Base-by-base conservation (phyloP, 2,113 vertebrate species). In the Myanophis thanlyinensis region DNA sequence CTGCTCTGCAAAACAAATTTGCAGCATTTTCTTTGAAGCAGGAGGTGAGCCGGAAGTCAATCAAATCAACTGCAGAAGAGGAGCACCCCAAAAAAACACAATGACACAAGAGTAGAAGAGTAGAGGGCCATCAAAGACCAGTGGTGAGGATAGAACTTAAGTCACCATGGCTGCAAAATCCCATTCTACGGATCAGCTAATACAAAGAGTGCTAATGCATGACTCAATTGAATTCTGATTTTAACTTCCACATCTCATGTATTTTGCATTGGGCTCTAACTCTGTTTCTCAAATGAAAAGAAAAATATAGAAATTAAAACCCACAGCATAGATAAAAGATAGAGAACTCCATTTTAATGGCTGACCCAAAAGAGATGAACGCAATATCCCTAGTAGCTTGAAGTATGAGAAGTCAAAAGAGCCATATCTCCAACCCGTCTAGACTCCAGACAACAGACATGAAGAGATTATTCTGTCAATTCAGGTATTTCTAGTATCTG, bases 381-480 rank as follows among this genome's bases (percentile, higher is more conserved):
- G 97, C 95, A 96, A 96, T 90, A 87, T 84, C 94, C 84, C 94
- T 93, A 96, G 95, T 93, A 93, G 94, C 95, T 94, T 95, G 90
- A 92, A 92, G 93, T 93, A 96, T 96, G 96, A 95, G 96, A 95
- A 93, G 94, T 96, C 96, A 95, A 97, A 59, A 93, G 89, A 96
- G 93, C 93, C 89, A 92, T 95, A 97, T 97, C 96, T 97, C 85
- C 93, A 96, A 96, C 90, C 90, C 1, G 94, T 97, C 97, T 97
- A 96, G 97, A 97, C 96, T 97, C 90, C 93, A 97, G 96, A 97
- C 96, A 97, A 97, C 95, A 96, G 94, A 47, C 48, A 49, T 95
- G 95, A 96, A 95, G 87, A 94, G 96, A 92, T 96, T 89, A 85
- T 4, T n/a, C 90, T 95, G 93, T 95, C 95, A 96, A 89, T 89